Evolutionary conservation across 2,888 invertebrate genomes (phyloP).

Genomic region (Maniola hyperantus): DNA sequence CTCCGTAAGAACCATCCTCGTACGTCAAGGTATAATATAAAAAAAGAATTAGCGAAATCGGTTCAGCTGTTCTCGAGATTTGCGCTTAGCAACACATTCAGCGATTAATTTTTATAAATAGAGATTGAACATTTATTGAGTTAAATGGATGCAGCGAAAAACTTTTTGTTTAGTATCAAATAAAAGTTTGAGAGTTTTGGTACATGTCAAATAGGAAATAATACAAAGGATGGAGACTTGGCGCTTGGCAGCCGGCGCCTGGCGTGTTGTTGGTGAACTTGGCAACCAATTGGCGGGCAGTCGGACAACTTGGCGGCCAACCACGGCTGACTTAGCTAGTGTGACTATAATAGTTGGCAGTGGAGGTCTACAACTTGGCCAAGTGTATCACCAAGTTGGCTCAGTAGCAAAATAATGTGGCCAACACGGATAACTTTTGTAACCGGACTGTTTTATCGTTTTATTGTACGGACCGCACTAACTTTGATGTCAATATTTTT

Average conservation of each 20-base stretch:
- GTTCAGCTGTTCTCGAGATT: too few species aligned
- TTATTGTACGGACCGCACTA: not conserved
- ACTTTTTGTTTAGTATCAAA: not conserved
- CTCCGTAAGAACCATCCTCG: too few species aligned
- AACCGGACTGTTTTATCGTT: not conserved
- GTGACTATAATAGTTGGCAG: slow-evolving; percentile 33
- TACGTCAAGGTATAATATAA: too few species aligned
- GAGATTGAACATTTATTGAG: too few species aligned
- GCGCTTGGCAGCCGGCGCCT: slow-evolving; percentile 57
- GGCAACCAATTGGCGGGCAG: slow-evolving; percentile 38
- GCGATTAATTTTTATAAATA: too few species aligned
- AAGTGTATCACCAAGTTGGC: slow-evolving; percentile 37
- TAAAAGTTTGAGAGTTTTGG: not conserved
- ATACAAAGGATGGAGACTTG: slow-evolving; percentile 22
- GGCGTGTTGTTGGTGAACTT: slow-evolving; percentile 42
- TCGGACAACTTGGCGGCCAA: slow-evolving; percentile 45
- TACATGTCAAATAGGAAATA: slow-evolving; percentile 18
- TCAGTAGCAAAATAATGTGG: slow-evolving; percentile 24
- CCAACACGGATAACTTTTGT: slow-evolving; percentile 16
- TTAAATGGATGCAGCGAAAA: not conserved
- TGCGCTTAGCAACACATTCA: too few species aligned
- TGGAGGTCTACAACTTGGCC: slow-evolving; percentile 39
- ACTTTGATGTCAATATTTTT: not conserved
- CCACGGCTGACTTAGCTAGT: slow-evolving; percentile 36
- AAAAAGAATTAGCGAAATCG: too few species aligned